Base-by-base conservation (phyloP, 2,888 invertebrate genomes). In the Polyommatus icarus region DNA sequence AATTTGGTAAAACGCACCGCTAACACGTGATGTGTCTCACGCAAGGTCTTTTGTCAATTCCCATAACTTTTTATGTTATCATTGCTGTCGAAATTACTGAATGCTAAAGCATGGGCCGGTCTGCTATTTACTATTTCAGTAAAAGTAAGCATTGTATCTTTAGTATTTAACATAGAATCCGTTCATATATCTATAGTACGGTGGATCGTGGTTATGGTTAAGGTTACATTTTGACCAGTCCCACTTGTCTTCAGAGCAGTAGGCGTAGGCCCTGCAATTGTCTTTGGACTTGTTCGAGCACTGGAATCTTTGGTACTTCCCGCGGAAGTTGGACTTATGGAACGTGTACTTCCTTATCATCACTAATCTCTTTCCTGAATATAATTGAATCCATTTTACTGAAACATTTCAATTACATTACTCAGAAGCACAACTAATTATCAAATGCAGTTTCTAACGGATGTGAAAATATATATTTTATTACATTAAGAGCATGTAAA, bases 311-410 rank as follows among this genome's bases (percentile, higher is more conserved):
- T 67, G 67, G 15, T 29, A 67, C 15, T 15, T 67, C 5, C 67
- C 67, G 15, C 67, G 29, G 32, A 61, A 71, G 3, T 78, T 79
- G 1, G 79, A 79, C 75, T 81, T 81, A 32, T 79, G 80, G 75
- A 78, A 82, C 0, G 81, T 81, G 20, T 81, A 81, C 1, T 80
- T 80, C 8, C 78, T 76, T 20, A 79, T 73, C 36, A 81, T 77
- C 1, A 83, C 79, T 20, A 82, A 76, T 3, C 50, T 78, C 57
- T 79, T 77, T n/a, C 82, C 82, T 12, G 77, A 78, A 12, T 32
- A 24, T 18, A 67, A 29, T 67, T 67, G 29, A 32, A 67, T 67
- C 67, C 67, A 67, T 67, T 32, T 67, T 15, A 67, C 67, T 67
- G 67, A 32, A 67, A 24, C 59, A 20, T n/a, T 59, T 59, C 10